A percentile compares a stretch with the other conserved stretches of the same genome.
Conservation (phyloP, 2,797 vertebrate species). For the Lacerta agilis region DNA sequence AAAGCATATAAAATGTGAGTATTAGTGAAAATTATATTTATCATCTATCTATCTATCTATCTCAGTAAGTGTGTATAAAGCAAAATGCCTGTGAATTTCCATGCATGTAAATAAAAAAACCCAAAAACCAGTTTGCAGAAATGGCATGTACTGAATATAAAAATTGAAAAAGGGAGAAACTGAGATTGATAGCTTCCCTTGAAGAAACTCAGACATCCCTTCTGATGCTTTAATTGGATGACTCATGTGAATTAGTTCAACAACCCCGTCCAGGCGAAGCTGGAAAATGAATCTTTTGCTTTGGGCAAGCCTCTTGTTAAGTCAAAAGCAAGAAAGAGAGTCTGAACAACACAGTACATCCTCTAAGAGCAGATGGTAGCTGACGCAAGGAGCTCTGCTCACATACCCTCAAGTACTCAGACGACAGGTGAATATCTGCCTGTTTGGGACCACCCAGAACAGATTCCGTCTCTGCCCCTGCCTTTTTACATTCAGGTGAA, state of each 20-base stretch:
- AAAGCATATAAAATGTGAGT: too few relatives aligned
- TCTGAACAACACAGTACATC: neutral
- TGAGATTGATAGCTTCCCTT: neutral
- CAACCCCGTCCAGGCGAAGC: neutral
- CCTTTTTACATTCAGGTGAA: neutral
- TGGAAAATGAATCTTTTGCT: neutral
- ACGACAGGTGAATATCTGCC: conserved; percentile 48
- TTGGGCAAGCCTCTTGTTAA: neutral
- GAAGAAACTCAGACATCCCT: too few relatives aligned
- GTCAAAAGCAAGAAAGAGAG: neutral
- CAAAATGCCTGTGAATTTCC: too few relatives aligned
- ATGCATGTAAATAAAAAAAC: too few relatives aligned
- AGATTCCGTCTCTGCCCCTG: neutral
- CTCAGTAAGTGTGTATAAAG: too few relatives aligned
- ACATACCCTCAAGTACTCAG: neutral
- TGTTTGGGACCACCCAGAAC: conserved; percentile 13
- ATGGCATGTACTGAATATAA: too few relatives aligned
- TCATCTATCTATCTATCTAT: too few relatives aligned
- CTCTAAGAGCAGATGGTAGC: neutral
- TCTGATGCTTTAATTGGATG: neutral
- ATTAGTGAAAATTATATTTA: too few relatives aligned
- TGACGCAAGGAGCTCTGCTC: neutral
- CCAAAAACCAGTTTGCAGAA: too few relatives aligned
- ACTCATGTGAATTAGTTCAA: neutral
- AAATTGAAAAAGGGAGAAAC: too few relatives aligned